A percentile compares a stretch with the other conserved stretches of the same genome.
Conservation (phyloP, 2,113 vertebrate genomes). For the Psammodynastes pulverulentus region DNA sequence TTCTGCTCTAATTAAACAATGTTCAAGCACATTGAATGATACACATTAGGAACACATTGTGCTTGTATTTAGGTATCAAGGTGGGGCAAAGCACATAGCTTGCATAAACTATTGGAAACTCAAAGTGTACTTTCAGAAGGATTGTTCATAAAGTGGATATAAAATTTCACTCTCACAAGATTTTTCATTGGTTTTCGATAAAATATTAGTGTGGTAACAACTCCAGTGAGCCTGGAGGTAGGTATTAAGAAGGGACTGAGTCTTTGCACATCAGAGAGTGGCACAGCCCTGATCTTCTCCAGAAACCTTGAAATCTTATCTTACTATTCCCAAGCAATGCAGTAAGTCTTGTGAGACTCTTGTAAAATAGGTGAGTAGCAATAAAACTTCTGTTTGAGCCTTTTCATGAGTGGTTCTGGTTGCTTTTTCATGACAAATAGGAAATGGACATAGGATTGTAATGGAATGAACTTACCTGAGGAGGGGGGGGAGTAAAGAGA, state of each 20-base stretch:
- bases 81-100: neutral
- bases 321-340: neutral
- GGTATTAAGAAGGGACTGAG: neutral
- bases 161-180: neutral
- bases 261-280: neutral
- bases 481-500: neutral
- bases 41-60: neutral
- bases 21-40: neutral
- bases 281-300: neutral
- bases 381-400: neutral
- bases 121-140: neutral
- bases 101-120: neutral
- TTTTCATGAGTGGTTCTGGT: neutral
- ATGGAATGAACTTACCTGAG: neutral
- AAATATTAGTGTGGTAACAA: neutral
- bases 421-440: neutral
- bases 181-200: neutral
- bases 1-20: neutral
- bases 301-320: neutral
- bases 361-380: neutral
- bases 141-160: neutral
- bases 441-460: neutral
- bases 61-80: neutral
- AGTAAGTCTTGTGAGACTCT: neutral
- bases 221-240: neutral